Conservation (phyloP, 2,113 vertebrate genomes). For the Cervus canadensis region DNA sequence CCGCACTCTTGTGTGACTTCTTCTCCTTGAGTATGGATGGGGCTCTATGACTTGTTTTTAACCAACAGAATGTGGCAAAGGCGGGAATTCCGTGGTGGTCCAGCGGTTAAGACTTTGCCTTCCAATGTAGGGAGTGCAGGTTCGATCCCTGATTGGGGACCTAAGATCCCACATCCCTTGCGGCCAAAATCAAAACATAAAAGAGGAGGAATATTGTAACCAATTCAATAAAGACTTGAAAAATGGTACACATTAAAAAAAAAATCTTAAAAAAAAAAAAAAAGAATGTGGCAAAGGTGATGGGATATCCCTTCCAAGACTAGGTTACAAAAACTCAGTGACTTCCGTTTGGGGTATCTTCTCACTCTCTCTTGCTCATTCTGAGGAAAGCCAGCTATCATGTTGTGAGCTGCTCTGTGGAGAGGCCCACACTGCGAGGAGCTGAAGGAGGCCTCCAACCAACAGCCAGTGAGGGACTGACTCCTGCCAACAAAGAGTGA, state of each 20-base stretch:
- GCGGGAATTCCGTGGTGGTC: neutral
- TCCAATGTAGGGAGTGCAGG: neutral
- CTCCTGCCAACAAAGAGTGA: neutral
- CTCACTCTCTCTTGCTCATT: neutral
- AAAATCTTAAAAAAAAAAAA: neutral
- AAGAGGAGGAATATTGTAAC: neutral
- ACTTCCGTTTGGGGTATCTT: neutral
- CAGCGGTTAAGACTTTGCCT: neutral
- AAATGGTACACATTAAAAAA: neutral
- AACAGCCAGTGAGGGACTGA: neutral
- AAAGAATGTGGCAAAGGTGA: neutral
- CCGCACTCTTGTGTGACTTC: neutral
- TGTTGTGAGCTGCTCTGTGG: neutral
- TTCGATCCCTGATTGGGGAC: neutral
- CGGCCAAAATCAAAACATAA: neutral
- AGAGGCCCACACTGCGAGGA: neutral
- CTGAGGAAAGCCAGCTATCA: neutral
- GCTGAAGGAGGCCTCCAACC: neutral
- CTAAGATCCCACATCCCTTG: neutral
- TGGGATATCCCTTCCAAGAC: neutral
- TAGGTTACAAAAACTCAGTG: neutral
- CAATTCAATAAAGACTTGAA: neutral
- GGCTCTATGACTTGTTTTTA: neutral
- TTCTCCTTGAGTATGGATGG: neutral
- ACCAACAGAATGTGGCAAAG: neutral